phyloP scores from a whole-genome alignment of 2,888 invertebrate genomes.

The Epirrhoe alternata region DNA sequence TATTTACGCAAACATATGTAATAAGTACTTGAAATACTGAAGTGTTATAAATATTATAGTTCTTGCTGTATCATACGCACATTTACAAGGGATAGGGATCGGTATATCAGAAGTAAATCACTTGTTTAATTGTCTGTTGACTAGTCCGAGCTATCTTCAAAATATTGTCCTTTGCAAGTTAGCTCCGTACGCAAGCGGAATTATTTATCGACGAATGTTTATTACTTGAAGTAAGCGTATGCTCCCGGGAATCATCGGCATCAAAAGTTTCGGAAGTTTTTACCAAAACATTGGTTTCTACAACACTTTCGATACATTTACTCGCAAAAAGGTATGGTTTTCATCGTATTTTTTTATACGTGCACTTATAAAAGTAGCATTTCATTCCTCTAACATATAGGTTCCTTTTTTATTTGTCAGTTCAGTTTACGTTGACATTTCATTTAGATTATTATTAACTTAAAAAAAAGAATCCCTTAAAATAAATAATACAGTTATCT shows the following conservation, averaged over 20 bases:
- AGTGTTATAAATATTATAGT: constrained; percentile 11
- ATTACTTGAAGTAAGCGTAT: neutral
- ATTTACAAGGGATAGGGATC: neutral
- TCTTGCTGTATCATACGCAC: neutral
- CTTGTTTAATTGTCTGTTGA: constrained; percentile 20
- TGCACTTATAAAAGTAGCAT: no score
- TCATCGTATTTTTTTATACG: no score
- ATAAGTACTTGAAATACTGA: constrained; percentile 22
- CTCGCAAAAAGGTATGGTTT: no score
- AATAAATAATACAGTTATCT: no score
- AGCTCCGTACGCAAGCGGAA: constrained; percentile 13
- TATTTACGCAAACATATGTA: constrained; percentile 4
- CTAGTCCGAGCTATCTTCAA: constrained; percentile 19
- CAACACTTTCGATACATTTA: neutral
- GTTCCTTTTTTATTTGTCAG: neutral
- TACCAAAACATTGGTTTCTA: neutral
- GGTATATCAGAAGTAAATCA: constrained; percentile 13
- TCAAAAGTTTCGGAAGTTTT: neutral
- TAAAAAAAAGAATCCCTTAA: no score
- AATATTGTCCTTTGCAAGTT: constrained; percentile 13
- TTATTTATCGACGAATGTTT: constrained; percentile 1
- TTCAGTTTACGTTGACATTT: no score
- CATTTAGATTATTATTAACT: no score
- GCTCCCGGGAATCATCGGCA: neutral
- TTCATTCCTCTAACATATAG: no score